Evolutionary conservation across 2,888 invertebrate genomes (phyloP).

Genomic region (Aleiodes alternator): DNA sequence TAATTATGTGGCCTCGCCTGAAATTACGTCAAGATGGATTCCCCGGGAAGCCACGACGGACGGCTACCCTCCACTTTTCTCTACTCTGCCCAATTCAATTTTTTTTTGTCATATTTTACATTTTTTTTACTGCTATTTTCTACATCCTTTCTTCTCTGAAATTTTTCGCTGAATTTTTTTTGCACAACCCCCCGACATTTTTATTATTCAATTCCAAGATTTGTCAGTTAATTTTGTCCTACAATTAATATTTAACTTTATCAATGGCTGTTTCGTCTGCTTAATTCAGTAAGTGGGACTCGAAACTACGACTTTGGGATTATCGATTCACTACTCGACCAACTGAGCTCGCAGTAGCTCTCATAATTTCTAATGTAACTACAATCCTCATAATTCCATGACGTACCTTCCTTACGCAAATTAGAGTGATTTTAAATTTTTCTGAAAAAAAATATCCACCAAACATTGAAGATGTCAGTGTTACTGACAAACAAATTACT

Average conservation of each 20-base stretch:
- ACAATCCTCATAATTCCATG: too few species aligned
- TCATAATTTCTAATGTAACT: too few species aligned
- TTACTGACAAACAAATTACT: too few species aligned
- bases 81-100: neutral
- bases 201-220: slow-evolving; percentile 12
- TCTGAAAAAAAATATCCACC: too few species aligned
- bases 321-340: too few species aligned
- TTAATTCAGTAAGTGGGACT: too few species aligned
- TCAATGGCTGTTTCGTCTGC: neutral
- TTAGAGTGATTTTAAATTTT: too few species aligned
- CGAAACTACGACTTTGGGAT: too few species aligned
- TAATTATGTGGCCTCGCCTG: slow-evolving; percentile 69
- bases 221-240: neutral
- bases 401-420: too few species aligned
- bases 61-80: slow-evolving; percentile 35
- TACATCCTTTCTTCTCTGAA: slow-evolving; percentile 13
- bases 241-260: slow-evolving; percentile 20
- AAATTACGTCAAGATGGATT: slow-evolving; percentile 67
- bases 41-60: slow-evolving; percentile 47
- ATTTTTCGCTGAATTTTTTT: slow-evolving; percentile 22
- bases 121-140: slow-evolving; percentile 10
- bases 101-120: slow-evolving; percentile 41
- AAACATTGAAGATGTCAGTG: too few species aligned
- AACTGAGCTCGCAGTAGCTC: too few species aligned
- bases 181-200: slow-evolving; percentile 6